phyloP scores from a whole-genome alignment of 2,888 invertebrate species.

The Lamproptera curius region DNA sequence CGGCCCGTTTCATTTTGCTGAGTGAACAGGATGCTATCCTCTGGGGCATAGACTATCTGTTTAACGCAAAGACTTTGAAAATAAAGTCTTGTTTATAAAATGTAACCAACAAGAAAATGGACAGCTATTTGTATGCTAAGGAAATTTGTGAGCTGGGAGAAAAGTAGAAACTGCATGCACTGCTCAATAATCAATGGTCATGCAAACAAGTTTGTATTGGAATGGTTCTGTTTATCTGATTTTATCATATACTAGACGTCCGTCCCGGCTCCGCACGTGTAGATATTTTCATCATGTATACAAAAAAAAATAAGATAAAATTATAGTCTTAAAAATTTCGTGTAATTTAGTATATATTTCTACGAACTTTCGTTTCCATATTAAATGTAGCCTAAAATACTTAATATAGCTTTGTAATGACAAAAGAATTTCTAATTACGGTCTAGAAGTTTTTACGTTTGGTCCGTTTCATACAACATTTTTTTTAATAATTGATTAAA shows the following conservation, averaged over 20 bases:
- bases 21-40: neutral
- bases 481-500: neutral
- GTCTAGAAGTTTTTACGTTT: no score
- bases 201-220: neutral
- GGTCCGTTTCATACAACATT: no score
- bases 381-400: no score
- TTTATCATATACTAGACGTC: conserved; percentile 6
- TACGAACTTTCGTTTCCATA: no score
- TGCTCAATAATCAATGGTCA: neutral
- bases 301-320: no score
- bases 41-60: neutral
- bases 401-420: no score
- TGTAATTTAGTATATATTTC: no score
- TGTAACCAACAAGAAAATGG: neutral
- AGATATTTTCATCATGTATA: no score
- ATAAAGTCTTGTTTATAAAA: conserved; percentile 2
- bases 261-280: no score
- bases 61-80: neutral
- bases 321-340: no score
- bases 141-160: conserved; percentile 7
- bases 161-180: conserved; percentile 3
- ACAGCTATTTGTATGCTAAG: conserved; percentile 12
- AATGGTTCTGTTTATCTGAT: no score
- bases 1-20: neutral
- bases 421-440: no score